Evolutionary conservation across 2,113 vertebrate genomes (phyloP).

Genomic region (Peromyscus leucopus): DNA sequence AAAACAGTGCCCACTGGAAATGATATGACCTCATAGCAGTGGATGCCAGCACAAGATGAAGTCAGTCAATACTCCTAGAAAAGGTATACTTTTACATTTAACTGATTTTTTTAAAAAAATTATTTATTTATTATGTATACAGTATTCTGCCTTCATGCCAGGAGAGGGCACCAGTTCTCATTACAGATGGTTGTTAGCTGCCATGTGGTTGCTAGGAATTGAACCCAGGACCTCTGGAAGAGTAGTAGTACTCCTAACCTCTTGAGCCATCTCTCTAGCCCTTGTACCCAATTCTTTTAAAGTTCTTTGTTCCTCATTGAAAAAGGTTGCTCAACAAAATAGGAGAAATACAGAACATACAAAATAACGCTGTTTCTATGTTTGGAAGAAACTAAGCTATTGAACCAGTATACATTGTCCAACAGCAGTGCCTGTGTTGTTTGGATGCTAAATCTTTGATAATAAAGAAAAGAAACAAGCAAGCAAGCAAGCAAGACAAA

Average conservation of each 20-base stretch:
- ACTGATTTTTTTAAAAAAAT: neutral
- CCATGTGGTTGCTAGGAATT: neutral
- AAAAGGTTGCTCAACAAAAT: neutral
- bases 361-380: neutral
- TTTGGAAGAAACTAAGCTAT: neutral
- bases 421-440: neutral
- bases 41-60: neutral
- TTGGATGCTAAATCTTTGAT: neutral
- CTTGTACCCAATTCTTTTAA: neutral
- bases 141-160: neutral
- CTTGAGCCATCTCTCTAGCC: neutral
- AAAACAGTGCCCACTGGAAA: neutral
- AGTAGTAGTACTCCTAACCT: neutral
- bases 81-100: neutral
- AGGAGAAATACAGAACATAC: neutral
- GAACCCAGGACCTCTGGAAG: neutral
- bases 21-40: neutral
- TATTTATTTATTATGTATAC: neutral
- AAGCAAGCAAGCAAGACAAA: neutral
- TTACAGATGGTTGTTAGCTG: neutral
- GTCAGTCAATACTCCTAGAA: neutral
- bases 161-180: neutral
- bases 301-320: neutral
- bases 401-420: neutral
- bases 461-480: neutral